Evolutionary conservation across 2,113 vertebrate genomes (phyloP).

Genomic region (Recurvirostra avosetta): DNA sequence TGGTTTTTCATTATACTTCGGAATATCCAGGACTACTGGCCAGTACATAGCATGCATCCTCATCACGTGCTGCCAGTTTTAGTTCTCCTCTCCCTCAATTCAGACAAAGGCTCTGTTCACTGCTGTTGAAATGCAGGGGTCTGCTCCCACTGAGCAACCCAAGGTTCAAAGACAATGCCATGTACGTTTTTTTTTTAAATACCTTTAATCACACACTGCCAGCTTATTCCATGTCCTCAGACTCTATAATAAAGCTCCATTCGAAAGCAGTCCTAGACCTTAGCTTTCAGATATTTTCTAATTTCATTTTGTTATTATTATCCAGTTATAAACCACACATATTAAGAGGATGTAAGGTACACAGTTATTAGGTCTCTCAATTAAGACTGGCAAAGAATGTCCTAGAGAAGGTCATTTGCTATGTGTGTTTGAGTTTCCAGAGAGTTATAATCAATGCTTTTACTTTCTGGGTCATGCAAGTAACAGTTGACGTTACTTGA

Average conservation of each 20-base stretch:
- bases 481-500: neutral
- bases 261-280: neutral
- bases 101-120: neutral
- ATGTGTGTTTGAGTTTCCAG: neutral
- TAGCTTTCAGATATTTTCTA: neutral
- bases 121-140: too few species aligned
- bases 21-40: neutral
- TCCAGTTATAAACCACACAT: neutral
- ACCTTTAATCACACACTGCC: neutral
- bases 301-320: neutral
- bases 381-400: neutral
- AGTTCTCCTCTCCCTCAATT: accelerated
- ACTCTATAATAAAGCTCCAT: neutral
- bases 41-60: neutral
- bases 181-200: neutral
- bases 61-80: accelerated
- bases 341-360: neutral
- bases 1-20: neutral
- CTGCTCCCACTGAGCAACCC: neutral
- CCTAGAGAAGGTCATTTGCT: neutral
- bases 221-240: neutral
- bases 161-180: neutral
- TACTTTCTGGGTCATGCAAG: neutral
- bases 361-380: neutral
- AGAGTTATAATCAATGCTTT: neutral